Percentiles rank a stretch among this genome's conserved stretches.
phyloP scores from a whole-genome alignment of 2,113 vertebrate species.

The Halichoeres trimaculatus region DNA sequence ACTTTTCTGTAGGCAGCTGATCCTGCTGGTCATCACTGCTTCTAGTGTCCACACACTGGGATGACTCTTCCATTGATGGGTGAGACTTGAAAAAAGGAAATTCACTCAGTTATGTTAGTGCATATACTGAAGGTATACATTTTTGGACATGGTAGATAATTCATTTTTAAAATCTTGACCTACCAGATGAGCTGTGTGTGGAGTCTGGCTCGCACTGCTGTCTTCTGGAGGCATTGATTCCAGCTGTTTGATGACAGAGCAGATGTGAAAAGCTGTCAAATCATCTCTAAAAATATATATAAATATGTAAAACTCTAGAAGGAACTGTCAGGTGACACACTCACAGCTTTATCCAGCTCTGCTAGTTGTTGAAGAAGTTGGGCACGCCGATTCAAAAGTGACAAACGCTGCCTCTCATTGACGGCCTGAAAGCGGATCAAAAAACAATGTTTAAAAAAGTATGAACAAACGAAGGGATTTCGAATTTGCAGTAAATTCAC shows the following conservation, averaged over 20 bases:
- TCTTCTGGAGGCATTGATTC: constrained; percentile 45
- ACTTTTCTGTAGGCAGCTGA: neutral
- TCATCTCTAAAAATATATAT: neutral
- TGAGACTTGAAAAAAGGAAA: neutral
- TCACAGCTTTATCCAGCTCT: constrained; percentile 63
- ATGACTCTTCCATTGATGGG: neutral
- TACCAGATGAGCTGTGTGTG: constrained; percentile 21
- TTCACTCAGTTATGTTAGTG: neutral
- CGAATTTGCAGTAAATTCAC: neutral
- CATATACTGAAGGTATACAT: neutral
- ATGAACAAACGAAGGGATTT: too few relatives aligned
- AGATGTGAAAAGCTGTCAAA: neutral
- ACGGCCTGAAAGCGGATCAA: constrained; percentile 35
- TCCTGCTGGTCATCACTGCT: neutral
- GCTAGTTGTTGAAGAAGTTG: constrained; percentile 62
- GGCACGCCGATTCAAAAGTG: constrained; percentile 41
- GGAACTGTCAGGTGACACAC: neutral
- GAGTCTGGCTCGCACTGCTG: neutral
- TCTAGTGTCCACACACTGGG: neutral
- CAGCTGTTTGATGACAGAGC: constrained; percentile 32
- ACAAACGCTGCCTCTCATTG: constrained; percentile 17
- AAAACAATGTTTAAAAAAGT: neutral
- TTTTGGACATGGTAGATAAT: neutral
- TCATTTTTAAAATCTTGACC: neutral
- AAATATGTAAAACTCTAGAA: too few relatives aligned